Percentiles rank a stretch among this genome's conserved stretches.
Conservation (phyloP, 2,888 invertebrate species). For the Caenorhabditis doughertyi region DNA sequence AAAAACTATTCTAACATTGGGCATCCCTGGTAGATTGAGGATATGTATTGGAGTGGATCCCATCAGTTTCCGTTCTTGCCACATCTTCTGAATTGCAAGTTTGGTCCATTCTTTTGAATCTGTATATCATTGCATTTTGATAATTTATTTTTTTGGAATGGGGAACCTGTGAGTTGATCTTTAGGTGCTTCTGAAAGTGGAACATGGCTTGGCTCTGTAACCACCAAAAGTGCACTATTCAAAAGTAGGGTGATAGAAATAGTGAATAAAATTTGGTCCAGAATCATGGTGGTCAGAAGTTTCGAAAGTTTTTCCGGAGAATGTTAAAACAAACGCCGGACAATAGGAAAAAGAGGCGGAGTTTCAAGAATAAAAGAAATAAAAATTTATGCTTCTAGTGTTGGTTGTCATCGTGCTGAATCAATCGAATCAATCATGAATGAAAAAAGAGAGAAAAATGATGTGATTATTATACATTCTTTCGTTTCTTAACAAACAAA, state of each 20-base stretch:
- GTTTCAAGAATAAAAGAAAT: slow-evolving; percentile 22
- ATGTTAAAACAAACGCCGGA: background rate
- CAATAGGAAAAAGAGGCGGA: slow-evolving; percentile 19
- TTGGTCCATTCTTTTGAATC: slow-evolving; percentile 65
- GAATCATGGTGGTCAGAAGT: slow-evolving; percentile 18
- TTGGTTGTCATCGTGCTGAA: slow-evolving; percentile 19
- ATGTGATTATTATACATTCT: slow-evolving; percentile 30
- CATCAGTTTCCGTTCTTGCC: slow-evolving; percentile 66
- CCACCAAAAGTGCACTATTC: background rate
- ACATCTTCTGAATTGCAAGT: slow-evolving; percentile 61
- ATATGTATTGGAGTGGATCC: slow-evolving; percentile 57
- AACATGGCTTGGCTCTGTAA: background rate
- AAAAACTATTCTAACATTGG: slow-evolving; percentile 51
- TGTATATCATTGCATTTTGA: slow-evolving; percentile 1
- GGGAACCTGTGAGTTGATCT: slow-evolving; percentile 39
- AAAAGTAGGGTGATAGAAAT: background rate
- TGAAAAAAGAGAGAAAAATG: background rate
- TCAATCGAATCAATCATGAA: slow-evolving; percentile 21
- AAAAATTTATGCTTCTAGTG: slow-evolving; percentile 42
- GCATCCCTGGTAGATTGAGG: slow-evolving; percentile 17
- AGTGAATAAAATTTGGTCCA: slow-evolving; percentile 23
- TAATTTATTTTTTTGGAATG: background rate
- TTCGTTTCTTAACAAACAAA: slow-evolving; percentile 1
- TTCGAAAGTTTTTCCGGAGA: background rate
- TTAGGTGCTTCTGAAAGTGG: slow-evolving; percentile 17